Base-by-base conservation (phyloP, 2,888 invertebrate species). In the Tupiocoris notatus region DNA sequence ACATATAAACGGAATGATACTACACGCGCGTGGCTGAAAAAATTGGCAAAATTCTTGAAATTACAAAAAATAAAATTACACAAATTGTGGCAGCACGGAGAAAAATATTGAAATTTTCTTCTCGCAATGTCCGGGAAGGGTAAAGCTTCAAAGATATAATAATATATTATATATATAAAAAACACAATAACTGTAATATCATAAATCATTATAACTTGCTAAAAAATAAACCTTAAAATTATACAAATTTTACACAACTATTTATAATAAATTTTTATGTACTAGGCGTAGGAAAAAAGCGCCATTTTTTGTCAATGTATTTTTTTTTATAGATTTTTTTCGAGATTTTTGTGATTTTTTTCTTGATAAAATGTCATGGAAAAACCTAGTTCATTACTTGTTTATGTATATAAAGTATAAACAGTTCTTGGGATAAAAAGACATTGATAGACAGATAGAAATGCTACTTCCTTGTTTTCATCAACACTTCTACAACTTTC, bases 181-280 rank as follows among this genome's bases (percentile, higher is more conserved):
- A 64, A 76, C 76, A 68, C 65, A 76, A 76, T 66, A 65, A 65
- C 68, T 68, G 67, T 76, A 76, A 68, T 39, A 70, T 75, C 54
- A 68, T 68, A 75, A 68, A 76, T 65, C 64, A 75, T 65, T 58
- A 61, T 62, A 68, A 76, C 62, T 63, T 63, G 62, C 62, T 63
- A 62, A 73, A 73, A 73, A 73, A 73, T 73, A 73, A 73, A 73
- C 73, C 73, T 73, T 73, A 73, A 62, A 75, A 75, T 75, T 75
- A 75, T 75, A 75, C 66, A 75, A 65, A 75, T 75, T 75, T 66
- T 75, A 75, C 75, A 75, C 75, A 75, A 75, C 75, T 75, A 75
- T 75, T 66, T 66, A 75, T 75, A 75, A 75, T 75, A 66, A 58
- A 75, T 75, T 75, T 68, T 73, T 73, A 73, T 54, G 73, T 73